Evolutionary conservation across 2,888 invertebrate species (phyloP), one percentile per base, ranked within the genome.

Genomic region (Plagodis pulveraria): DNA sequence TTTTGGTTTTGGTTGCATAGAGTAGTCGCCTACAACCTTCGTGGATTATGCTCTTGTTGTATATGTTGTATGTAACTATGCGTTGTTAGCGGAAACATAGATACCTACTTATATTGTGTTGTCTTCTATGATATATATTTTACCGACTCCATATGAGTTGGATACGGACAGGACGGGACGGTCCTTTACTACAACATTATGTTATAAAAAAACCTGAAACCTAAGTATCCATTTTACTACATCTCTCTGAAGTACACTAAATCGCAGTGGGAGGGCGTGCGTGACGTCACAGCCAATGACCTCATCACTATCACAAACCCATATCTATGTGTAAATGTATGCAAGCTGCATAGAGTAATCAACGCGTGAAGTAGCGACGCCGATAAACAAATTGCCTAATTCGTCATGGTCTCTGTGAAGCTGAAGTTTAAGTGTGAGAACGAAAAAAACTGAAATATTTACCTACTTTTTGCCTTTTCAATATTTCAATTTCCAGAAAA

Each of bases 221-320:
- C 22, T 22, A 45, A 33, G 34, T 9, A 45, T n/a, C 34, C 6
- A 32, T 32, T 44, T 5, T 9, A 44, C 34, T 45, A 34, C 33
- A 33, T 45, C 45, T 49, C 48, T 22, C 35, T 41, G n/a, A 32
- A 32, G 34, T 33, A 50, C 11, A 11, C 8, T 48, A 41, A 50
- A 60, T 48, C 60, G 62, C 58, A 56, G 65, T 55, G 54, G 56
- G 63, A 55, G 61, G 63, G 50, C 51, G 50, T 63, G 50, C 51
- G 50, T 63, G 66, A 63, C 65, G 63, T 62, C 69, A 63, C 45
- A 57, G 43, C 36, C 54, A 59, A 42, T 66, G 66, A 65, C 69
- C 65, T 69, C 66, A 69, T 43, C 53, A 46, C 61, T 65, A 68
- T 66, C 64, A 47, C 49, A 50, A 35, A 46, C 57, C 61, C 59